Evolutionary conservation across 2,888 invertebrate species (phyloP), one percentile per base, ranked within the genome.

Genomic region (Megamerina dolium): DNA sequence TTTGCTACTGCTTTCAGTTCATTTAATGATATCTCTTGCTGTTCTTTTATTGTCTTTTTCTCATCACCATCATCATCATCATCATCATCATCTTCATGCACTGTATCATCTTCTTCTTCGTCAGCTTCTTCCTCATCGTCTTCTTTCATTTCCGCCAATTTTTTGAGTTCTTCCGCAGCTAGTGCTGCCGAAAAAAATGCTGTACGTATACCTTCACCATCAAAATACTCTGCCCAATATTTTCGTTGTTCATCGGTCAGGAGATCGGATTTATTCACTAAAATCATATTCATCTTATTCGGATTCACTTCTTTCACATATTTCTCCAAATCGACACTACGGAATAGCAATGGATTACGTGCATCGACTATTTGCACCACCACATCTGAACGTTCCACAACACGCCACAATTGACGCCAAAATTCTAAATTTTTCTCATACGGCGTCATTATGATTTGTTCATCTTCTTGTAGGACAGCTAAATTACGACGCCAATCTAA

Each of bases 341-440:
- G 82, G 61, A 93, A 96, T 6, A 99, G 73, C 35, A 96, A 72
- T 2, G 99, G 99, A 75, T 97, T 95, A 52, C 99, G 78, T 0
- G 93, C 95, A 77, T 99, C 99, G 12, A 97, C 85, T 50, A 99
- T 90, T 70, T 99, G 89, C 12, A 93, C 81, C 13, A 96, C 77
- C 0, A 96, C 80, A 73, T 96, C 92, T 64, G 94, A 91, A 56
- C 89, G 81, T 69, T 99, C 99, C n/a, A 99, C 81, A 0, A 99
- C 97, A 56, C 97, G 79, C 99, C 99, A 99, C 23, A 99, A 69
- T 67, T 99, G 99, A 36, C 95, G 80, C 99, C 99, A 99, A 58
- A 99, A 89, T 66, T 99, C 95, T 16, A 97, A 70, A 73, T 99
- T 99, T 61, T 92, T 87, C 64, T 99, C 99, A 71, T 93, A 99